Evolutionary conservation across 1,140 invertebrate species (phyloP), one percentile per base, ranked within the genome.

Genomic region (Galleria mellonella): DNA sequence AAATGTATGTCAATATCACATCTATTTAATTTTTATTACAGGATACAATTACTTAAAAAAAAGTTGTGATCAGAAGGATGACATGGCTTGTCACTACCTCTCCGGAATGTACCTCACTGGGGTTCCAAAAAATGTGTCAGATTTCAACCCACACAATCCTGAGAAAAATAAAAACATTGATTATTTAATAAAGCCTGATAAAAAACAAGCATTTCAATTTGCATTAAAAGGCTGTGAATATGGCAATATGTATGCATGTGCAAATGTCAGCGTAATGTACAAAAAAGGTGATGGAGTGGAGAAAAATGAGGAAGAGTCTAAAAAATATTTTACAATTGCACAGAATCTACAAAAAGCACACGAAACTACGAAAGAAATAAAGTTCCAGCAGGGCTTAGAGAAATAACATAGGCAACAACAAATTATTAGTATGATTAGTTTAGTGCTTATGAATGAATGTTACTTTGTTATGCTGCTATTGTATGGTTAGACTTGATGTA

Each of bases 221-320:
- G 91, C 93, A 0, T 66, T 89, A 30, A 93, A 91, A 72, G 92
- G 91, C 0, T 98, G 96, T 76, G 91, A 96, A 53, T 69, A 92
- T 7, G 92, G 92, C 2, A 93, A 96, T 74, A 89, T 94, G 43
- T 93, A 93, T 67, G 94, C 94, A 1, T 98, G 96, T 87, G 91
- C 91, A 0, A 97, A 97, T 87, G 67, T 97, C 1, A 93, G 94
- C 54, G 89, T 93, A 57, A 95, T 96, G 94, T 95, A 96, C 69
- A 83, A 83, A 9, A 87, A 88, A 47, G 93, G 93, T 10, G 91
- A 93, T 41, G 92, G 95, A 0, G 92, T 91, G 0, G 89, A 91
- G 38, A 91, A 94, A 64, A 91, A 94, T 79, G 48, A 84, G 31
- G 88, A 91, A 44, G 69, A 94, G 55, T 91, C 94, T 0, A 89